Conservation (phyloP, 2,797 vertebrate species). For the Periophthalmus magnuspinnatus region DNA sequence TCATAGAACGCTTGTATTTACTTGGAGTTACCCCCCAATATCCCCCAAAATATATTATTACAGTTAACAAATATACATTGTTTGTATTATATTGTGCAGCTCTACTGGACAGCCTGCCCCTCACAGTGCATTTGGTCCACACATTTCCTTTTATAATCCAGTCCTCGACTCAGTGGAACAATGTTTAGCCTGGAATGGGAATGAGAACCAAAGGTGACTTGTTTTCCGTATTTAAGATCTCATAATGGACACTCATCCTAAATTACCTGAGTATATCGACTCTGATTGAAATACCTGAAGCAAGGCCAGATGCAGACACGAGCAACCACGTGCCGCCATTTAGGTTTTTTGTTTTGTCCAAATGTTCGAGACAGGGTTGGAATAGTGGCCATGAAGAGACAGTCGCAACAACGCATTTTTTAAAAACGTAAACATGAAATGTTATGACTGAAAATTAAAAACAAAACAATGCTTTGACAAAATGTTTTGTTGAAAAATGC, state of each 20-base stretch:
- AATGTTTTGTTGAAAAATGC: background rate
- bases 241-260: constrained; percentile 84
- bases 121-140: constrained; percentile 47
- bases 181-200: constrained; percentile 65
- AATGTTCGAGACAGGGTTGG: constrained; percentile 73
- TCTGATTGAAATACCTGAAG: constrained; percentile 93
- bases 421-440: background rate
- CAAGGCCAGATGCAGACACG: constrained; percentile 82
- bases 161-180: constrained; percentile 74
- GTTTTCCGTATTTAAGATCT: constrained; percentile 80
- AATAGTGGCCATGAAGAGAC: constrained; percentile 48
- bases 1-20: no score
- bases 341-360: constrained; percentile 22
- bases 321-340: constrained; percentile 81
- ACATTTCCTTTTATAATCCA: background rate
- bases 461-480: background rate
- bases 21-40: no score
- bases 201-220: constrained; percentile 60
- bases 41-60: no score
- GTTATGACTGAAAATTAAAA: background rate
- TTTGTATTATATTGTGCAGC: background rate
- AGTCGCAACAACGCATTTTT: constrained; percentile 2
- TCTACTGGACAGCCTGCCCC: background rate
- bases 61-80: no score
- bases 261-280: constrained; percentile 97